Conservation (phyloP, 2,113 vertebrate genomes). For the Damaliscus lunatus region DNA sequence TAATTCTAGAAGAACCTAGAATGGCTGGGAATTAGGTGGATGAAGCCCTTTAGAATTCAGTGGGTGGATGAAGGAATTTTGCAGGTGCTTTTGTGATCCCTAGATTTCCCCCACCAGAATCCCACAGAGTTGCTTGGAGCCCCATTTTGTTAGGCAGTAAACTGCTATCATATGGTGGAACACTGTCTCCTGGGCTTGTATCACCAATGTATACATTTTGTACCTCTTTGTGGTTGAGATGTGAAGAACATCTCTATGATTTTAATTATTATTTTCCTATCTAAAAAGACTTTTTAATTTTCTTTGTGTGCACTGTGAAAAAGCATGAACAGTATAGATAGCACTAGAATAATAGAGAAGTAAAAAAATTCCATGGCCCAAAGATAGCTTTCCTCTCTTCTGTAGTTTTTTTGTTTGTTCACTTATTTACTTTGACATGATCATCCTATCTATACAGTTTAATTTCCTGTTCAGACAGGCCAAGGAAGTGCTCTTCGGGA, state of each 20-base stretch:
- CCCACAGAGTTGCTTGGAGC: neutral
- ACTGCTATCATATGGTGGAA: neutral
- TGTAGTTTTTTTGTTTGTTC: conserved; percentile 3
- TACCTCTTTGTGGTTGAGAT: neutral
- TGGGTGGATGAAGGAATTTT: neutral
- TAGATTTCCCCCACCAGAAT: neutral
- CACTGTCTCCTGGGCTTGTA: neutral
- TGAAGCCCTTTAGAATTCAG: neutral
- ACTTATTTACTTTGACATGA: conserved; percentile 34
- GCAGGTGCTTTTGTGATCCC: neutral
- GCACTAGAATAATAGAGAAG: neutral
- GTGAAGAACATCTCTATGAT: neutral
- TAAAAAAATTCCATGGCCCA: neutral
- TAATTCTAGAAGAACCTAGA: neutral
- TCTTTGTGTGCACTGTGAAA: neutral
- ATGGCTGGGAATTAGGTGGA: neutral
- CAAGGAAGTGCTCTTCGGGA: neutral
- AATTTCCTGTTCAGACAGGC: conserved; percentile 53
- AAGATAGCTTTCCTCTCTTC: neutral
- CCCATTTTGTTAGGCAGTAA: neutral
- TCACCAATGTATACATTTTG: neutral
- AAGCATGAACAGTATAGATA: neutral
- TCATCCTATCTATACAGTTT: conserved; percentile 32
- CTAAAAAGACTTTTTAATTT: neutral
- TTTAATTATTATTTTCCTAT: neutral